Evolutionary conservation across 2,888 invertebrate species (phyloP).

Genomic region (Tachina grossa): DNA sequence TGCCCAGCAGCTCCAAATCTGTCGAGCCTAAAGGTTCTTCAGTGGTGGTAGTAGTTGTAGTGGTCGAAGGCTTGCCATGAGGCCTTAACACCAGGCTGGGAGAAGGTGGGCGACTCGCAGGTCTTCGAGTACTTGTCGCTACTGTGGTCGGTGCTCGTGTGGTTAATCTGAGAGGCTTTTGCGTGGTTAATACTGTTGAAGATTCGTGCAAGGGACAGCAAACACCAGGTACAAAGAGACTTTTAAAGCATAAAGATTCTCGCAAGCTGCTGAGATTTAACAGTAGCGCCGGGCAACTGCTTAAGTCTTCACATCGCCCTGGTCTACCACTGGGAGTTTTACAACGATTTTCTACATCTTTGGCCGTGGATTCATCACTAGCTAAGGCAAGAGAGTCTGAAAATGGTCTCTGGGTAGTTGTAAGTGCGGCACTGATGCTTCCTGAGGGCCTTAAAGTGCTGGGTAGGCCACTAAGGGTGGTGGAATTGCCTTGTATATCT

Average conservation of each 20-base stretch:
- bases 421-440: conserved; percentile 54
- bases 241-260: conserved; percentile 95
- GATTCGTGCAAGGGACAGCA: conserved; percentile 88
- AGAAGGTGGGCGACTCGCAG: conserved; percentile 78
- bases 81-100: conserved; percentile 79
- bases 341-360: conserved; percentile 87
- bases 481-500: conserved; percentile 72
- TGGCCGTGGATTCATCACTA: conserved; percentile 82
- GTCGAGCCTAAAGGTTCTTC: conserved; percentile 80
- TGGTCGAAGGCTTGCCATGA: conserved; percentile 81
- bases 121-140: conserved; percentile 81
- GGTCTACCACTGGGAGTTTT: conserved; percentile 91
- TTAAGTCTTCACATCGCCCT: conserved; percentile 93
- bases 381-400: conserved; percentile 80
- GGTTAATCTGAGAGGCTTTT: conserved; percentile 78
- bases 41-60: conserved; percentile 84
- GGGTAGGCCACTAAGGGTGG: conserved; percentile 70
- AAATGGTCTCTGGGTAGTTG: conserved; percentile 12
- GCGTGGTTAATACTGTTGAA: conserved; percentile 79
- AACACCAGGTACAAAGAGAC: conserved; percentile 94
- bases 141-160: conserved; percentile 77
- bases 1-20: conserved; percentile 75
- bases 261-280: conserved; percentile 91
- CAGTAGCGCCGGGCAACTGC: conserved; percentile 93
- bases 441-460: conserved; percentile 79